Evolutionary conservation across 2,888 invertebrate species (phyloP).

Genomic region (Sialis fuliginosa): DNA sequence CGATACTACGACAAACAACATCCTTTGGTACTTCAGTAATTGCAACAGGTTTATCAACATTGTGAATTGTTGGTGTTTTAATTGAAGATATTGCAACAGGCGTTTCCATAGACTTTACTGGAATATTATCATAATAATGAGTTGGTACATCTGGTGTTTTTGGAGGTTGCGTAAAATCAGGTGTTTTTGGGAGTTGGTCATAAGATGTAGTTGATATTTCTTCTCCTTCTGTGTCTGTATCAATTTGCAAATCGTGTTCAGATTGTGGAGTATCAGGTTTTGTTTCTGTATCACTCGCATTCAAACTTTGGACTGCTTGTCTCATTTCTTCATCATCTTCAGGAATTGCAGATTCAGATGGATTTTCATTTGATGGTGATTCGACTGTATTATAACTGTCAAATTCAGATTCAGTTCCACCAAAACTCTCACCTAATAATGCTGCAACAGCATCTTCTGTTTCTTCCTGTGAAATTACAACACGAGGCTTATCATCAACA

Average conservation of each 20-base stretch:
- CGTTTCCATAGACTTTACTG: conserved; percentile 6
- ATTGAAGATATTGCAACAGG: neutral
- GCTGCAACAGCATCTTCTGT: conserved; percentile 86
- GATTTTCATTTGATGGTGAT: conserved; percentile 19
- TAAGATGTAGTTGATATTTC: conserved; percentile 29
- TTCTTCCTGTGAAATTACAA: conserved; percentile 78
- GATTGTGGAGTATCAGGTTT: conserved; percentile 77
- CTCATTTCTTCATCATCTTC: conserved; percentile 70
- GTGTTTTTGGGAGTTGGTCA: conserved; percentile 27
- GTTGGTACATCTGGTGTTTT: conserved; percentile 36
- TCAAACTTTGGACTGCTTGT: conserved; percentile 66
- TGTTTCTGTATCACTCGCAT: conserved; percentile 43
- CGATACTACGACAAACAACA: too few species aligned
- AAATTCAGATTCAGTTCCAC: conserved; percentile 35
- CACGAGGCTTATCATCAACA: conserved; percentile 58
- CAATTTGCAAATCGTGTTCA: conserved; percentile 67
- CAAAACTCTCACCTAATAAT: conserved; percentile 70
- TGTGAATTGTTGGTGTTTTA: too few species aligned
- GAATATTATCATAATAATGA: conserved; percentile 23
- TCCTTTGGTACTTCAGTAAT: too few species aligned
- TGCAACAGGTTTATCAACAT: too few species aligned
- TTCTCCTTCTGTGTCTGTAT: conserved; percentile 63
- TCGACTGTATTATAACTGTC: conserved; percentile 31
- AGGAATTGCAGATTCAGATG: conserved; percentile 24
- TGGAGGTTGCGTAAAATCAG: conserved; percentile 30